Conservation (phyloP, 2,888 invertebrate species). For the Rapana venosa region DNA sequence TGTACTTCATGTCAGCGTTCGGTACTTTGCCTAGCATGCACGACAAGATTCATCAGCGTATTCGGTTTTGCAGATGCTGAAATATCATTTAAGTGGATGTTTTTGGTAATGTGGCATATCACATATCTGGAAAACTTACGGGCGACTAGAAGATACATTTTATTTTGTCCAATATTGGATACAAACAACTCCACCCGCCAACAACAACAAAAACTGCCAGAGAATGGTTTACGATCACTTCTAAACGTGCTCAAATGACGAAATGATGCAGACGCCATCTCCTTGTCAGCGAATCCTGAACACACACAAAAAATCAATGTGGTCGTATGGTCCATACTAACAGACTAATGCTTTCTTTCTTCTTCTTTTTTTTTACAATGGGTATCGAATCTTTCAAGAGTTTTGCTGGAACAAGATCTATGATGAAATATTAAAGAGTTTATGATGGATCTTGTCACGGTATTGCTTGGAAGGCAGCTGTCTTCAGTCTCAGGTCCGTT, state of each 20-base stretch:
- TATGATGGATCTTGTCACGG: background rate
- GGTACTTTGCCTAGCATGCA: too few relatives aligned
- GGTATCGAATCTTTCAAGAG: background rate
- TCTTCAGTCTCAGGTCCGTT: constrained; percentile 44
- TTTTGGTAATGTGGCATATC: too few relatives aligned
- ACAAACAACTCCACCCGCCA: too few relatives aligned
- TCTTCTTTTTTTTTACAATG: background rate
- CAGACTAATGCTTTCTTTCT: too few relatives aligned
- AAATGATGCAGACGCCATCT: background rate
- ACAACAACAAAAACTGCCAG: too few relatives aligned
- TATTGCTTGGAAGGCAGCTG: background rate
- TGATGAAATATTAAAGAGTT: background rate
- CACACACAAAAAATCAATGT: background rate
- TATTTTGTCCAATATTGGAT: too few relatives aligned
- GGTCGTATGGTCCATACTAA: background rate
- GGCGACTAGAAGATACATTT: too few relatives aligned
- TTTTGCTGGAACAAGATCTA: background rate
- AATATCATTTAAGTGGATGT: too few relatives aligned
- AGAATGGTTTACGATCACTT: background rate
- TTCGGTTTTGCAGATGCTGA: too few relatives aligned
- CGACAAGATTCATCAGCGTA: too few relatives aligned
- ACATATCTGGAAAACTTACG: too few relatives aligned
- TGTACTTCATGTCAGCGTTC: too few relatives aligned
- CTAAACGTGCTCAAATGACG: background rate
- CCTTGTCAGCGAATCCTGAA: background rate